Evolutionary conservation across 2,888 invertebrate genomes (phyloP).

Genomic region (Deroplatys truncata): DNA sequence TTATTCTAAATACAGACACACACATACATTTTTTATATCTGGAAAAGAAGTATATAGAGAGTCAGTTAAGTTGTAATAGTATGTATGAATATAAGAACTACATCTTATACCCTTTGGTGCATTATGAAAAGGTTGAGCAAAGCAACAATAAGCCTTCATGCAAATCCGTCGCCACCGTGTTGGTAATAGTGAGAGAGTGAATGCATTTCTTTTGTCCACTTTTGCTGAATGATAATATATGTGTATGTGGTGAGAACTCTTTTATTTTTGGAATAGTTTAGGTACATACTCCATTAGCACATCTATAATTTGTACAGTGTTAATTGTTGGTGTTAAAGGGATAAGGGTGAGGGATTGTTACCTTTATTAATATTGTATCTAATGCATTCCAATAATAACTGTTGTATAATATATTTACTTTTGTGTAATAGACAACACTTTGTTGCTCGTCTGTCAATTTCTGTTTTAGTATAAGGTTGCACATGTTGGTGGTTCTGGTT

Average conservation of each 20-base stretch:
- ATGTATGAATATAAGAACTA: background rate
- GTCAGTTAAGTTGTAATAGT: too few relatives aligned
- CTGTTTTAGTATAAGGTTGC: background rate
- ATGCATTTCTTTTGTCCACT: background rate
- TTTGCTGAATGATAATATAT: background rate
- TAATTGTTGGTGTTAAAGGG: constrained; percentile 1
- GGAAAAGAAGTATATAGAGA: too few relatives aligned
- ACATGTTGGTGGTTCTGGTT: too few relatives aligned
- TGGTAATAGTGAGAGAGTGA: background rate
- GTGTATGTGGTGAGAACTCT: background rate
- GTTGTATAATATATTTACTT: background rate
- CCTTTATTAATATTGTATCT: background rate
- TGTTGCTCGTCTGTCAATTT: background rate
- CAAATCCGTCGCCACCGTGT: background rate
- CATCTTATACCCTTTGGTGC: background rate
- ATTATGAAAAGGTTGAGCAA: background rate
- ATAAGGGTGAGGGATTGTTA: background rate
- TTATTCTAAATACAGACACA: too few relatives aligned
- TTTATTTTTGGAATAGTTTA: constrained; percentile 17
- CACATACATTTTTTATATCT: too few relatives aligned
- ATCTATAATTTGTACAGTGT: constrained; percentile 7
- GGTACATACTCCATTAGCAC: background rate
- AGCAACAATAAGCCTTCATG: background rate
- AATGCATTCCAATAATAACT: background rate
- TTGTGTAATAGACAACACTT: background rate